Evolutionary conservation across 2,888 invertebrate species (phyloP).

Genomic region (Nephrocerus scutellatus): DNA sequence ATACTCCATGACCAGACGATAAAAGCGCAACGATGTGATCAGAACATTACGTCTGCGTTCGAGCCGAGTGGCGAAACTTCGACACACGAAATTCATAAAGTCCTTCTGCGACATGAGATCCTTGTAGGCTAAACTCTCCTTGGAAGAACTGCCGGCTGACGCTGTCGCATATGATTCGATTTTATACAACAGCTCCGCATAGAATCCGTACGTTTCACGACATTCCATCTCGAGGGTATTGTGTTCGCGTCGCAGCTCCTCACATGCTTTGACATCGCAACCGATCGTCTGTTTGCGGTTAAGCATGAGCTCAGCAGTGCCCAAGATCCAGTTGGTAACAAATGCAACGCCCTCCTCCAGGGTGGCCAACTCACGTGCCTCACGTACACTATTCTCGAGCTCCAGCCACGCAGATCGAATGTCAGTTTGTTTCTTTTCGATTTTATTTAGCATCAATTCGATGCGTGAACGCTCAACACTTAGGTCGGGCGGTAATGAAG

Average conservation of each 20-base stretch:
- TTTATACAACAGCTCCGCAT: conserved; percentile 68
- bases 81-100: conserved; percentile 75
- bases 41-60: conserved; percentile 67
- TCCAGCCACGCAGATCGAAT: conserved; percentile 57
- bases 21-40: conserved; percentile 68
- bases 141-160: conserved; percentile 36
- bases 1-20: conserved; percentile 66
- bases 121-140: conserved; percentile 45
- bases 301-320: conserved; percentile 67
- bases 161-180: conserved; percentile 55
- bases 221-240: conserved; percentile 69
- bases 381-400: conserved; percentile 54
- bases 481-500: conserved; percentile 54
- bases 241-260: conserved; percentile 64
- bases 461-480: conserved; percentile 55
- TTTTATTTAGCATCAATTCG: conserved; percentile 52
- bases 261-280: conserved; percentile 63
- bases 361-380: conserved; percentile 55
- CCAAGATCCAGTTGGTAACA: conserved; percentile 72
- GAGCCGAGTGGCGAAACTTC: conserved; percentile 66
- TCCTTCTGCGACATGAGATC: conserved; percentile 67
- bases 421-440: conserved; percentile 55
- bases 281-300: conserved; percentile 66
- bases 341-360: conserved; percentile 60
- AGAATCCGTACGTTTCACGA: conserved; percentile 70